Base-by-base conservation (phyloP, 37 sponge, comb jelly and placozoan species). In the Tethya wilhelma region DNA sequence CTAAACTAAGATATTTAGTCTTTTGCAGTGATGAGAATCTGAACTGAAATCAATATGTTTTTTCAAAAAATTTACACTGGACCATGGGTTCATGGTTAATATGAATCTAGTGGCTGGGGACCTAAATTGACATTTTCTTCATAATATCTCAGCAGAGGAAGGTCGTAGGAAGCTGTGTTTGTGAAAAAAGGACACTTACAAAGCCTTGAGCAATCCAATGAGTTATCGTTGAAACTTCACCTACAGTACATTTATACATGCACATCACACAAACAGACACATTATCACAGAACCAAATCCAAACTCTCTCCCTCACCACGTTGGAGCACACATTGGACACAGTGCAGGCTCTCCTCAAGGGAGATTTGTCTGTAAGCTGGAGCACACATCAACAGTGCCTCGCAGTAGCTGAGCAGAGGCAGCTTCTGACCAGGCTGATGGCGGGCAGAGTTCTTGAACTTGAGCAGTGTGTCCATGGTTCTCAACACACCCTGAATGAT, bases 401-500 rank as follows among this genome's bases (percentile, higher is more conserved):
- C 45, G 41, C 78, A 77, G 67, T 77, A 85, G 36, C 14, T n/a
- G 29, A 77, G 62, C 37, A 85, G 71, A 31, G 86, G 86, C 38
- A 5, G 69, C 43, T 64, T 64, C 42, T 31, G 32, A 38, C 67
- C 67, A 30, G 30, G 28, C 28, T 56, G 42, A 46, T 49, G 71
- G 29, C 46, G 30, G 4, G 45, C 53, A 17, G 69, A 49, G 55
- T 28, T 34, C 31, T 68, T 69, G 46, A 85, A 85, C 69, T 69
- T 77, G 38, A 69, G 31, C 36, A 85, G 62, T 11, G 46, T 77
- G 44, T 70, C 64, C 32, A 39, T 30, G 20, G 78, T 78, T 29
- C 86, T 55, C 37, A 85, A 32, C 38, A 85, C 62, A 32, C 86
- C 86, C 86, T 85, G 56, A 34, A 65, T 49, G 53, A 14, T 9